Evolutionary conservation across 2,888 invertebrate species (phyloP).

Genomic region (Aproaerema taeniolella): DNA sequence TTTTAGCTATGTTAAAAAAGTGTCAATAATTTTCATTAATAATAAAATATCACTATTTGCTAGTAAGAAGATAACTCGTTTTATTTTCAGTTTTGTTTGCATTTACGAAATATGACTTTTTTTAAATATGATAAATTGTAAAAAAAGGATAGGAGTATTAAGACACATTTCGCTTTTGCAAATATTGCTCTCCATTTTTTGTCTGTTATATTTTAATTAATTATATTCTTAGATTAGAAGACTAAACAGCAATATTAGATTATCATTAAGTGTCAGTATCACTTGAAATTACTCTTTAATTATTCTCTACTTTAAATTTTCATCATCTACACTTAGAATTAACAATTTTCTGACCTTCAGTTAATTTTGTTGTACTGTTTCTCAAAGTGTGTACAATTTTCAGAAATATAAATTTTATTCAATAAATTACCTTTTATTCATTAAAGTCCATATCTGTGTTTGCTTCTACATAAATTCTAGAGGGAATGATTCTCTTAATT

Average conservation of each 20-base stretch:
- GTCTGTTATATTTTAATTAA: slow-evolving; percentile 15
- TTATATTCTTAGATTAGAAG: slow-evolving; percentile 7
- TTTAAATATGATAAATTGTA: no score
- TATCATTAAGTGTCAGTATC: slow-evolving; percentile 39
- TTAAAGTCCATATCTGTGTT: slow-evolving; percentile 42
- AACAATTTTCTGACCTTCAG: slow-evolving; percentile 54
- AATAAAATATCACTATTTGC: slow-evolving; percentile 70
- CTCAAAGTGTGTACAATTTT: slow-evolving; percentile 74
- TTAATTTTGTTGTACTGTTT: slow-evolving; percentile 68
- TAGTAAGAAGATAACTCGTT: slow-evolving; percentile 63
- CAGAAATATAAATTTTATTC: slow-evolving; percentile 75
- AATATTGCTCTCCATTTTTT: no score
- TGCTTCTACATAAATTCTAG: slow-evolving; percentile 36
- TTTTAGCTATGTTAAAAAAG: slow-evolving; percentile 65
- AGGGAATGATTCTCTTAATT: slow-evolving; percentile 29
- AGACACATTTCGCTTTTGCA: no score
- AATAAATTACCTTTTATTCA: slow-evolving; percentile 52
- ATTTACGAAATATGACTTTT: slow-evolving; percentile 46
- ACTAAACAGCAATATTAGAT: slow-evolving; percentile 43
- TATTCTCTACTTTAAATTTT: slow-evolving; percentile 64
- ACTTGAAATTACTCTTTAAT: slow-evolving; percentile 39
- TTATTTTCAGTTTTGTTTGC: slow-evolving; percentile 52
- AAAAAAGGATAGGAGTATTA: no score
- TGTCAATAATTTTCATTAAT: slow-evolving; percentile 63
- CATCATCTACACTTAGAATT: slow-evolving; percentile 57